Percentiles rank a stretch among this genome's conserved stretches.
phyloP scores from a whole-genome alignment of 1,140 invertebrate genomes.

The Ctenoplectra terminalis region DNA sequence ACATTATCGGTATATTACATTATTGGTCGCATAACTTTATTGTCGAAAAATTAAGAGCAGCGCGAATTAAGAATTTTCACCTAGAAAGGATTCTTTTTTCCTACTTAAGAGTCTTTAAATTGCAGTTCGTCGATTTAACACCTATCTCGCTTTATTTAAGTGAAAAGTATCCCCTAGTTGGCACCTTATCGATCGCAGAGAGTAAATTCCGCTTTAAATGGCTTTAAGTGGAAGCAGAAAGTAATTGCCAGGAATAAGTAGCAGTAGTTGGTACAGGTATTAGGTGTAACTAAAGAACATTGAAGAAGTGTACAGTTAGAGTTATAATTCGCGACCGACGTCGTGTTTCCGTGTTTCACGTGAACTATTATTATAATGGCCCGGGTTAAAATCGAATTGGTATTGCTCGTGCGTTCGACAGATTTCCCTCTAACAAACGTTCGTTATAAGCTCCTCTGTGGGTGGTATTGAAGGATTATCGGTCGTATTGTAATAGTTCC shows the following conservation, averaged over 20 bases:
- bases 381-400: conserved; percentile 35
- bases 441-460: conserved; percentile 4
- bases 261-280: conserved; percentile 10
- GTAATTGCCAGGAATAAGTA: conserved; percentile 14
- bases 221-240: conserved; percentile 15
- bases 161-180: background rate
- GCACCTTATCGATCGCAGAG: background rate
- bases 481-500: background rate
- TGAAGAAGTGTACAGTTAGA: background rate
- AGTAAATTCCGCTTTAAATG: conserved; percentile 17
- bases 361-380: conserved; percentile 28
- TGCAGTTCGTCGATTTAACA: too few relatives aligned
- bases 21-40: too few relatives aligned
- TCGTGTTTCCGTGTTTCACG: background rate
- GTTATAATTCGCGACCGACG: conserved; percentile 19
- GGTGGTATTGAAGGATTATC: conserved; percentile 27
- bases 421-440: conserved; percentile 1
- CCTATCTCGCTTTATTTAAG: background rate
- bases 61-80: background rate
- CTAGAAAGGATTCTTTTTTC: background rate
- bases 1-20: too few relatives aligned
- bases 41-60: background rate
- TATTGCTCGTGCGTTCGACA: conserved; percentile 34
- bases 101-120: background rate
- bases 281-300: conserved; percentile 21